phyloP scores from a whole-genome alignment of 2,797 vertebrate species.

The Siniperca scherzeri region DNA sequence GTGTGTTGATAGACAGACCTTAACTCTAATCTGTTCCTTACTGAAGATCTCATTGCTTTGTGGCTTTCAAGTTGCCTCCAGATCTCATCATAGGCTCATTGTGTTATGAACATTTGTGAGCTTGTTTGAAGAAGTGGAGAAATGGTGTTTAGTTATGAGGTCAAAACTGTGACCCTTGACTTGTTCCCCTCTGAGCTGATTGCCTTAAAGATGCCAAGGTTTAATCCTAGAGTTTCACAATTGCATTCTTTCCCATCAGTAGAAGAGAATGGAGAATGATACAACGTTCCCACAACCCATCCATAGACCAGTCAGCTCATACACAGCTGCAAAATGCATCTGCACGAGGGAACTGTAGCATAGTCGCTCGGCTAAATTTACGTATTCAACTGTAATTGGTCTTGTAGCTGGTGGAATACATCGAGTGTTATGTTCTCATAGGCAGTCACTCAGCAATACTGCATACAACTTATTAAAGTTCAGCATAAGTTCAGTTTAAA shows the following conservation, averaged over 20 bases:
- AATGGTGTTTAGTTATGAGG: slow-evolving; percentile 27
- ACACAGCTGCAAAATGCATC: slow-evolving; percentile 55
- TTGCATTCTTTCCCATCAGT: slow-evolving; percentile 32
- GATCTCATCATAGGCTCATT: slow-evolving; percentile 21
- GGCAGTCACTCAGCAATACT: slow-evolving; percentile 13
- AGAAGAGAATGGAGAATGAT: slow-evolving; percentile 12
- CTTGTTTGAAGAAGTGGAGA: slow-evolving; percentile 18
- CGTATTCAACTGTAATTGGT: slow-evolving; percentile 27
- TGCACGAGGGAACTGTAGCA: slow-evolving; percentile 15
- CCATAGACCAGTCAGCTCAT: neutral
- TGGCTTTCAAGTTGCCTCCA: slow-evolving; percentile 46
- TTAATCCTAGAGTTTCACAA: slow-evolving; percentile 46
- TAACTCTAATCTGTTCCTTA: slow-evolving; percentile 51
- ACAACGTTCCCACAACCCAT: slow-evolving; percentile 42
- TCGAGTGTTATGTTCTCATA: slow-evolving; percentile 13
- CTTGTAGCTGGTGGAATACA: slow-evolving; percentile 33
- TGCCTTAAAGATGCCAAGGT: slow-evolving; percentile 42
- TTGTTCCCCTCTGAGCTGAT: slow-evolving; percentile 36
- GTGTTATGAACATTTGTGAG: slow-evolving; percentile 15
- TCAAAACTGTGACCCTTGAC: slow-evolving; percentile 27
- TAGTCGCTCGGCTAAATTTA: slow-evolving; percentile 11
- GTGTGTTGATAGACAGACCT: slow-evolving; percentile 62
- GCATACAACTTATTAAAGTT: slow-evolving; percentile 43
- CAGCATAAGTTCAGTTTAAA: slow-evolving; percentile 53
- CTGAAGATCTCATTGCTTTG: slow-evolving; percentile 28